A percentile compares a stretch with the other conserved stretches of the same genome.
These are phyloP conservation scores for Phaenicophaeus curvirostris DNA, from an alignment of 2,797 vertebrate species.

Conservation along the genomic window DNA sequence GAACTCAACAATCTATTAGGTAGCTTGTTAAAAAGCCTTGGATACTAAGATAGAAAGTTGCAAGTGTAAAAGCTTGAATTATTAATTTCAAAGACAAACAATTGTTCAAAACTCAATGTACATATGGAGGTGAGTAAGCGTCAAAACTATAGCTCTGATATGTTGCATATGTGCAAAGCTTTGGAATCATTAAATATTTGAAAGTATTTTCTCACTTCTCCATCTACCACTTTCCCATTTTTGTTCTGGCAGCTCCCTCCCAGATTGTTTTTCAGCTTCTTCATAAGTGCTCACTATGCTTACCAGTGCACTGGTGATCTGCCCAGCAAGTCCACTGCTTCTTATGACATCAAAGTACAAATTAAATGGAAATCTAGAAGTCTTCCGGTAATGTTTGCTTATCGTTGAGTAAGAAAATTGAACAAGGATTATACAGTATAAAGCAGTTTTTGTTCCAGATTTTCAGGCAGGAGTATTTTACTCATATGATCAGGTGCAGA, in stretches of 20 bases:
- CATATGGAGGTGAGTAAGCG: background rate
- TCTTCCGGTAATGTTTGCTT: background rate
- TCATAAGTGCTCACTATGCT: background rate
- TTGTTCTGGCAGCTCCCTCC: background rate
- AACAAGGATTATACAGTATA: background rate
- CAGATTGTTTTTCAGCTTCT: background rate
- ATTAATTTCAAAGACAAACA: background rate
- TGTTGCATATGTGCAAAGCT: background rate
- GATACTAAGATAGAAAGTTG: background rate
- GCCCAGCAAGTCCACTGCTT: background rate
- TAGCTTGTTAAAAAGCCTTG: background rate
- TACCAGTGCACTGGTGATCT: background rate
- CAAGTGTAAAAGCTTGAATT: background rate
- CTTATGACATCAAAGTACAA: background rate
- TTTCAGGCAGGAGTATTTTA: background rate
- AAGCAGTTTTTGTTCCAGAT: background rate
- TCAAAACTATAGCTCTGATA: background rate
- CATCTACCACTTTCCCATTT: background rate
- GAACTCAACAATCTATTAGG: background rate
- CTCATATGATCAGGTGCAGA: background rate
- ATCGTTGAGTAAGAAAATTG: background rate
- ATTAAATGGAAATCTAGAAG: background rate
- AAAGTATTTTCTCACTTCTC: background rate
- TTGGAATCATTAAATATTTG: background rate
- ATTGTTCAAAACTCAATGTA: background rate